phyloP scores from a whole-genome alignment of 1,140 invertebrate genomes.

The Cotesia glomerata region DNA sequence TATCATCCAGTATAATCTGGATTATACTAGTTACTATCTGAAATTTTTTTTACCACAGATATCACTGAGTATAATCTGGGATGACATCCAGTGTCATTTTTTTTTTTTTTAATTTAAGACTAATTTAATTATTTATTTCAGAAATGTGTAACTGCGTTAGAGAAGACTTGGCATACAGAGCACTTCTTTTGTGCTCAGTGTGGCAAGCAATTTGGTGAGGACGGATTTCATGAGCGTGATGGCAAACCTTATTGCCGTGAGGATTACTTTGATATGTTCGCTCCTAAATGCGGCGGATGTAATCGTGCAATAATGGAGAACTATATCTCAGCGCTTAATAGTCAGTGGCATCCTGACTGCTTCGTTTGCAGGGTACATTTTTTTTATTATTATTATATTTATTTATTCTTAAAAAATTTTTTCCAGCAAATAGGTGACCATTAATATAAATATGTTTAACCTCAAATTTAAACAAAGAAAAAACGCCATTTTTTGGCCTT shows the following conservation, averaged over 20 bases:
- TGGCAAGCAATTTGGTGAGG: conserved; percentile 95
- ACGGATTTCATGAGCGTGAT: conserved; percentile 93
- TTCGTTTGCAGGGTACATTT: conserved; percentile 97
- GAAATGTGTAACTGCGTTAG: conserved; percentile 99
- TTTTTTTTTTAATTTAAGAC: conserved; percentile 9
- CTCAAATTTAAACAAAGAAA: too few species aligned
- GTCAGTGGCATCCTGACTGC: conserved; percentile 99
- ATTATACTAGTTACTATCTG: too few species aligned
- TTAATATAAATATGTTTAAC: too few species aligned
- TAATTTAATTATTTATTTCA: conserved; percentile 63
- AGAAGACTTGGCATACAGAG: conserved; percentile 99
- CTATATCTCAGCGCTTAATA: conserved; percentile 97
- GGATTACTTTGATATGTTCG: conserved; percentile 99
- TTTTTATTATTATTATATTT: conserved; percentile 27
- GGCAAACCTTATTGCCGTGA: conserved; percentile 93
- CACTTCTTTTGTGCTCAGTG: conserved; percentile 99
- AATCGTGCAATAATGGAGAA: conserved; percentile 97
- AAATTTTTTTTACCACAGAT: too few species aligned
- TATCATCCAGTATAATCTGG: too few species aligned
- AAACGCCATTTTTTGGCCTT: too few species aligned
- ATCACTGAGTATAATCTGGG: too few species aligned
- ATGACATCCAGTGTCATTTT: too few species aligned
- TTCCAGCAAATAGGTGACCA: not conserved
- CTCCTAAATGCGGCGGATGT: conserved; percentile 98
- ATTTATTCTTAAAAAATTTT: not conserved